Base-by-base conservation (phyloP, 2,888 invertebrate species). In the Gisinianus flammeolus region DNA sequence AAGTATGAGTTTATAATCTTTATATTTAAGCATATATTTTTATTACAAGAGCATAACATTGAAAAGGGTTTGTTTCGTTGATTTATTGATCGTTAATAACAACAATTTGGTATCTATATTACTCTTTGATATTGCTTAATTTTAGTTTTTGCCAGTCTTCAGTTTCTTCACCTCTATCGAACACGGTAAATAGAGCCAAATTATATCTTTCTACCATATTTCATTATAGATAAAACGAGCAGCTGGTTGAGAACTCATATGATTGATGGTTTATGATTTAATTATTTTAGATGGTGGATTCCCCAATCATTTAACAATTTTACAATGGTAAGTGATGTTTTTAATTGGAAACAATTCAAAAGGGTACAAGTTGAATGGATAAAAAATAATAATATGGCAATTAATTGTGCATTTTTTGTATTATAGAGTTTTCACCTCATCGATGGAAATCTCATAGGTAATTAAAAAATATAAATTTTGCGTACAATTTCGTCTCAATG, bases 341-440 rank as follows among this genome's bases (percentile, higher is more conserved):
- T 74, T 10, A 26, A 54, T 66, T 35, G 71, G 4, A 24, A 22
- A 19, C 64, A 24, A 26, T 12, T 26, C 22, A 19, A 64, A 62
- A 22, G 35, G 75, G 24, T 5, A 6, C 62, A 6, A 66, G 54
- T 62, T 19, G 66, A 33, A 62, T 64, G 69, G 12, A 22, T 58
- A 64, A 44, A 16, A 33, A 54, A 12, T n/a, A n/a, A n/a, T 5
- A n/a, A n/a, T n/a, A n/a, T n/a, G n/a, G n/a, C n/a, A n/a, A n/a
- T n/a, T n/a, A n/a, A n/a, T n/a, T 26, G 62, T 3, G 31, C 69
- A 66, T 68, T 33, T 19, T 69, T 56, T 56, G 2, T 67, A 80
- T 83, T 92, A 81, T 90, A 98, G 97, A 97, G 97, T 88, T 94
- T 96, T 87, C 94, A 98, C 87, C 88, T 98, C 83, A 97, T 98